Evolutionary conservation across 2,888 invertebrate genomes (phyloP), one percentile per base, ranked within the genome.

Genomic region (Stegophylla sp.): DNA sequence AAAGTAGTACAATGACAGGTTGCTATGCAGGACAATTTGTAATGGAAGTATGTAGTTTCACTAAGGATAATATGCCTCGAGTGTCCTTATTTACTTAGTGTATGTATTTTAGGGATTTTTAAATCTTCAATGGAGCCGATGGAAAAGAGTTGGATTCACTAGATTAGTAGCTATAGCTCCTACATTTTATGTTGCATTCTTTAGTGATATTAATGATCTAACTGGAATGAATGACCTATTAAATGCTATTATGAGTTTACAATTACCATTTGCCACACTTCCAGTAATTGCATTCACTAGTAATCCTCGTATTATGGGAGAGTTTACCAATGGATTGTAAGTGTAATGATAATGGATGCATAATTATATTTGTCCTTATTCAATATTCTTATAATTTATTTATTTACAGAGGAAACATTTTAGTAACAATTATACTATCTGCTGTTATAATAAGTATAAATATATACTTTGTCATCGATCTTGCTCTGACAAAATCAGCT

Each of bases 21-120:
- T 94, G 94, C 0, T 94, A 94, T 86, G 92, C 94, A n/a, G 94
- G 94, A 1, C 94, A 94, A 86, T 94, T 94, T 86, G 92, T 92
- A 0, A 94, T 94, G 94, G 94, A 94, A 87, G 89, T 89, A 84
- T 82, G 84, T 81, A 3, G 4, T 53, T 3, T 53, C 7, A 59
- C 20, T 74, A 20, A 28, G n/a, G n/a, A n/a, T n/a, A n/a, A n/a
- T n/a, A n/a, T n/a, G n/a, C n/a, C 43, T 64, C 63, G 5, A 15
- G 34, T 43, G 59, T 10, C 26, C 43, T 72, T 75, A 13, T 67
- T 45, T 23, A 20, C 20, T 28, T 12, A 81, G 23, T 81, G 66
- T 69, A 83, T 72, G 69, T n/a, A 83, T 84, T 82, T 82, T 83
- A 89, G 89, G 95, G 95, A 15, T 95, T 95, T 86, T 87, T 95